Percentiles rank a stretch among this genome's conserved stretches.
Conservation (phyloP, 2,888 invertebrate genomes). For the Diabrotica balteata region DNA sequence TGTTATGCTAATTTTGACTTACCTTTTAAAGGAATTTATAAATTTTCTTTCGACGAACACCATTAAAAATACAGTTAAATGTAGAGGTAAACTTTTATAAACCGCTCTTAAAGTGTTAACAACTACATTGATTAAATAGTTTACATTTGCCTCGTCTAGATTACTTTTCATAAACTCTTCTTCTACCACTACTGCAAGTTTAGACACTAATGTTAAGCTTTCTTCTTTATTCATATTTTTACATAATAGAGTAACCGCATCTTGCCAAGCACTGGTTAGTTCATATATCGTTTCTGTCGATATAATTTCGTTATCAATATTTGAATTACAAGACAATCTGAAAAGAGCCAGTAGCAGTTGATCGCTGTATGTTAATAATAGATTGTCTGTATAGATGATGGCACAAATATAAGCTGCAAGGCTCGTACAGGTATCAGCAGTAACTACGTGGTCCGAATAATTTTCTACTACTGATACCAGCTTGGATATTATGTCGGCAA, state of each 20-base stretch:
- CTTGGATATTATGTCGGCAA: conserved; percentile 57
- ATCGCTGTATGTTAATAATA: conserved; percentile 56
- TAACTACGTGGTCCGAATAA: conserved; percentile 46
- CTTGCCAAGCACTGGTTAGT: conserved; percentile 67
- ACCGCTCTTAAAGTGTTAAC: conserved; percentile 48
- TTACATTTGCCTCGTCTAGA: conserved; percentile 30
- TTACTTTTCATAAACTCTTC: conserved; percentile 33
- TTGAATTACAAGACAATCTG: conserved; percentile 59
- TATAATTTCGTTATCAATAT: conserved; percentile 54
- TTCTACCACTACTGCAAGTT: conserved; percentile 43
- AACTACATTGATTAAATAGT: conserved; percentile 43
- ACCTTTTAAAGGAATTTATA: conserved; percentile 27
- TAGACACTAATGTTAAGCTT: conserved; percentile 32
- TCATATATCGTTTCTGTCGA: conserved; percentile 65
- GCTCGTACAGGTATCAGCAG: conserved; percentile 63
- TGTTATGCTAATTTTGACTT: neutral
- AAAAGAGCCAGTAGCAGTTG: conserved; percentile 62
- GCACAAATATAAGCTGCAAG: conserved; percentile 64
- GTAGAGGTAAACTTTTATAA: conserved; percentile 44
- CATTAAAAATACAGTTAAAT: conserved; percentile 42
- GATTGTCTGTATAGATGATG: conserved; percentile 61
- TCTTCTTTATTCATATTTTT: conserved; percentile 40
- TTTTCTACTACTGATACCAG: conserved; percentile 55
- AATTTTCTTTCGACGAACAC: conserved; percentile 47
- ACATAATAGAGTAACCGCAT: conserved; percentile 57